Percentiles rank a stretch among this genome's conserved stretches.
These are phyloP conservation scores for Platanista minor DNA, from an alignment of 2,113 vertebrate genomes.

Conservation along the genomic window DNA sequence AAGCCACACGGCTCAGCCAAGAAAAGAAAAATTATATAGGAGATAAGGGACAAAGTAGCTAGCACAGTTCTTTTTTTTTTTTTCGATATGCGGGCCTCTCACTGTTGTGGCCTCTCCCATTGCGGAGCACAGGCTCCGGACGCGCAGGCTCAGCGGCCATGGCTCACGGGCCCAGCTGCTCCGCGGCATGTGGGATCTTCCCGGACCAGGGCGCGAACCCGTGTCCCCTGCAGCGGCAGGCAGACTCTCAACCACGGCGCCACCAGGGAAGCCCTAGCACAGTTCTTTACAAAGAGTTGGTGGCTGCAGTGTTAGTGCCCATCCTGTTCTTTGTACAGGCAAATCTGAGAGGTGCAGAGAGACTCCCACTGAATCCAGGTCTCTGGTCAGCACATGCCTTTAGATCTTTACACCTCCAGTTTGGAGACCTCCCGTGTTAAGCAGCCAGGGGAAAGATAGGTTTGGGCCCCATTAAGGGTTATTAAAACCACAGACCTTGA, in stretches of 20 bases:
- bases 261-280: too few relatives aligned
- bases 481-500: neutral
- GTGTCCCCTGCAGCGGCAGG: too few relatives aligned
- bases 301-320: rapidly evolving
- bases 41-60: neutral
- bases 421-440: neutral
- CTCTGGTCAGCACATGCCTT: neutral
- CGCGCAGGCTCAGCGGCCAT: too few relatives aligned
- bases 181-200: too few relatives aligned
- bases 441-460: neutral
- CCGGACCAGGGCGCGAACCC: too few relatives aligned
- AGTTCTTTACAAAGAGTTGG: neutral
- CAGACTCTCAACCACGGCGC: too few relatives aligned
- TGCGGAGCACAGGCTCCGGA: too few relatives aligned
- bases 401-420: neutral
- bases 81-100: too few relatives aligned
- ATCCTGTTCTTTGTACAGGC: neutral
- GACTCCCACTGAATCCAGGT: neutral
- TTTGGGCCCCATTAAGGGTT: neutral
- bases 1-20: neutral
- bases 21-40: neutral
- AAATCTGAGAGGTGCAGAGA: neutral
- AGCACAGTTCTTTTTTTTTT: neutral
- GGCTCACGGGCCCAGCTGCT: too few relatives aligned
- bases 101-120: too few relatives aligned